Conservation (phyloP, 2,797 vertebrate species). For the Tauraco hartlaubi region DNA sequence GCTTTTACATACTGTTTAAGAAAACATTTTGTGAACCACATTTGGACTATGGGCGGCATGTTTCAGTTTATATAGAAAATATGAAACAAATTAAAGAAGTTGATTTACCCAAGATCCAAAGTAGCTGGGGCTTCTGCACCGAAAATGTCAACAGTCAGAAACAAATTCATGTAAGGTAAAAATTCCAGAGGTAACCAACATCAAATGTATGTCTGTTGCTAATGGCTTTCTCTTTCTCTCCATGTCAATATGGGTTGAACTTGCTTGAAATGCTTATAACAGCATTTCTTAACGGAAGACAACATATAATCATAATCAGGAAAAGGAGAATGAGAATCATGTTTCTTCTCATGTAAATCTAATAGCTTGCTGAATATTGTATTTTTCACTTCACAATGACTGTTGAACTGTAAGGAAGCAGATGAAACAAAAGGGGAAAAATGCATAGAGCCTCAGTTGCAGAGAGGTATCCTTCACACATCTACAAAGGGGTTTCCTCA, state of each 20-base stretch:
- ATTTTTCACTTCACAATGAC: neutral
- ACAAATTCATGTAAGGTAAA: neutral
- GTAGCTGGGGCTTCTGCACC: neutral
- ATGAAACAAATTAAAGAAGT: neutral
- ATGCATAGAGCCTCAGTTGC: neutral
- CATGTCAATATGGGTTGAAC: neutral
- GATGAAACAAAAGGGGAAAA: neutral
- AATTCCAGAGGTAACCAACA: neutral
- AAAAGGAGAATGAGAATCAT: neutral
- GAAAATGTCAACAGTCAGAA: neutral
- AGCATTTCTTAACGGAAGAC: neutral
- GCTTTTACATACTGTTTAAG: neutral
- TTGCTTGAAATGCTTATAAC: neutral
- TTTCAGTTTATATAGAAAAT: constrained; percentile 13
- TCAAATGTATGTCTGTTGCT: neutral
- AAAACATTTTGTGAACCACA: neutral
- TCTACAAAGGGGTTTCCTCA: neutral
- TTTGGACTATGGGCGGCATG: neutral
- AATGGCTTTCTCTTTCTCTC: neutral
- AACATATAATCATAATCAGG: neutral
- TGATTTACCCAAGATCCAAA: neutral
- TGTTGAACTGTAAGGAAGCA: neutral
- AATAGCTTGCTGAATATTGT: neutral
- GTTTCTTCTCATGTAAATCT: neutral
- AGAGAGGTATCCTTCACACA: neutral